Conservation (phyloP, 2,888 invertebrate species). For the Pollenia angustigena region DNA sequence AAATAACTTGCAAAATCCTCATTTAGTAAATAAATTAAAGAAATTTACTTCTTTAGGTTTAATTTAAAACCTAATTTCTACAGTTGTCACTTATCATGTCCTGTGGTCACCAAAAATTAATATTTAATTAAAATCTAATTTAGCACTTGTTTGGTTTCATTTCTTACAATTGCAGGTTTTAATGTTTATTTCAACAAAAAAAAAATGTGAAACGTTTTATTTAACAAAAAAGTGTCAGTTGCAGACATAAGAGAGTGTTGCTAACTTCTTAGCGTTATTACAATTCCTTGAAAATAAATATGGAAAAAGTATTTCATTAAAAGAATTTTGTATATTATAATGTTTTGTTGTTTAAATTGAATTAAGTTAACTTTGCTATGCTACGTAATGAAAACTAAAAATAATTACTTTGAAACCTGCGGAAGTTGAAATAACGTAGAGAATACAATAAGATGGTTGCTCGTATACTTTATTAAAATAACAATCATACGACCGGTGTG, state of each 20-base stretch:
- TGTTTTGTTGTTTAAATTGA: neutral
- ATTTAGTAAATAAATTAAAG: too few species aligned
- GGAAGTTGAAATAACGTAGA: too few species aligned
- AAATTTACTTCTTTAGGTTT: neutral
- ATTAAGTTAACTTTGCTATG: too few species aligned
- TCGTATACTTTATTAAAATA: neutral
- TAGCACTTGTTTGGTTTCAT: conserved; percentile 1
- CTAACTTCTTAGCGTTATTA: conserved; percentile 1
- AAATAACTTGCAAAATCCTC: too few species aligned
- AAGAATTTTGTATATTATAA: neutral
- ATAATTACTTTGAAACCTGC: neutral
- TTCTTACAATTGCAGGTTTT: conserved; percentile 25
- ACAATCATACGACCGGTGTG: neutral
- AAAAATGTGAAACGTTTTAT: conserved; percentile 2
- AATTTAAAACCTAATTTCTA: conserved; percentile 14
- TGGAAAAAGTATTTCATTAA: conserved; percentile 2
- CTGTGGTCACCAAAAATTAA: conserved; percentile 35
- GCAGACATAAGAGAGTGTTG: conserved; percentile 27
- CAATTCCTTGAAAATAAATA: neutral
- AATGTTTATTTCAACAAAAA: conserved; percentile 26
- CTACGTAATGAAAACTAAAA: neutral
- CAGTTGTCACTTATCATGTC: conserved; percentile 28
- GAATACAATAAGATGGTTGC: too few species aligned
- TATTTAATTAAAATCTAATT: conserved; percentile 61
- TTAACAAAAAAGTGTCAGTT: conserved; percentile 51